Evolutionary conservation across 1,140 invertebrate genomes (phyloP).

Genomic region (Cydia splendana): DNA sequence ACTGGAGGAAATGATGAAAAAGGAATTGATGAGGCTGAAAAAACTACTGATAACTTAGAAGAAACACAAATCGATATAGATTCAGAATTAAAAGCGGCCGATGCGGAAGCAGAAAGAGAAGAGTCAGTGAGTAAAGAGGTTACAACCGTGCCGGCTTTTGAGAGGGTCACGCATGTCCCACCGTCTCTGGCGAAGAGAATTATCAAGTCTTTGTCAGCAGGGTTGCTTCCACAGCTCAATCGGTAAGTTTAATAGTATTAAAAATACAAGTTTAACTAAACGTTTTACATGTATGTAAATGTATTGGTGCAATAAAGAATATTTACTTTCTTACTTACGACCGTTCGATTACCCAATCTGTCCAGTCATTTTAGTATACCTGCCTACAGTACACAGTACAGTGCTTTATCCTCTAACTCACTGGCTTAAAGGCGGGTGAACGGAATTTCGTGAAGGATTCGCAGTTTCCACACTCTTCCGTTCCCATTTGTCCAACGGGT

Average conservation of each 20-base stretch:
- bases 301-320: no score
- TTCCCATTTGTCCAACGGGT: no score
- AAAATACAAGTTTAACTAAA: neutral
- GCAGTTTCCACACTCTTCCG: no score
- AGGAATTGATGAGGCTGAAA: conserved; percentile 51
- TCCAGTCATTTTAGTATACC: no score
- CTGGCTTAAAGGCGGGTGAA: no score
- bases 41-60: conserved; percentile 44
- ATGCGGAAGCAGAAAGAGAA: conserved; percentile 60
- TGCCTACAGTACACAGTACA: no score
- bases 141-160: conserved; percentile 72
- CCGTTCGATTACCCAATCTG: no score
- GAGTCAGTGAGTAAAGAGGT: conserved; percentile 59
- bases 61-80: conserved; percentile 56
- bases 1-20: conserved; percentile 51
- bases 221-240: conserved; percentile 79
- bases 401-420: no score
- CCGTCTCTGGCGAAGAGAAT: conserved; percentile 87
- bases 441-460: no score
- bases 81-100: conserved; percentile 51
- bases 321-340: no score
- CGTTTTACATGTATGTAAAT: no score
- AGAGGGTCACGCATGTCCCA: conserved; percentile 82
- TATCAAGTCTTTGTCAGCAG: conserved; percentile 82
- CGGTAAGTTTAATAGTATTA: conserved; percentile 58